These are phyloP conservation scores for Oncorhynchus kisutch DNA, from an alignment of 2,113 vertebrate genomes.

Conservation along the genomic window DNA sequence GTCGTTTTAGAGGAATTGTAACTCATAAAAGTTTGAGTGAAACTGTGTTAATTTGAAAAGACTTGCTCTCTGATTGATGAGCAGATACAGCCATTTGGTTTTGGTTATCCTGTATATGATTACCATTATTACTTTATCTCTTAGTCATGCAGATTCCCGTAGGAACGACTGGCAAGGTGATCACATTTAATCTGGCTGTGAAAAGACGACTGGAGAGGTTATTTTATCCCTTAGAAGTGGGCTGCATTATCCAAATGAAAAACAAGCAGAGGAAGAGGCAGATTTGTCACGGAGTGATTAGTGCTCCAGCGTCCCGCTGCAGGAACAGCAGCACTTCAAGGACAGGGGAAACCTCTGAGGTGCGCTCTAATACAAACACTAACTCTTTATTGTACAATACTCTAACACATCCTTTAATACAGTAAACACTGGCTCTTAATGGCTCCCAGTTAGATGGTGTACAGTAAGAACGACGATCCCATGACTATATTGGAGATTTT, in stretches of 20 bases:
- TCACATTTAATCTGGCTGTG: constrained; percentile 61
- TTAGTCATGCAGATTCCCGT: constrained; percentile 59
- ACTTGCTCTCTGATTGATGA: constrained; percentile 60
- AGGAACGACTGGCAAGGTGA: constrained; percentile 58
- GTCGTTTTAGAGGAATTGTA: too few species aligned
- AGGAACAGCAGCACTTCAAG: too few species aligned
- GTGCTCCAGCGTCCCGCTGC: constrained; percentile 17
- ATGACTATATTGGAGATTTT: too few species aligned
- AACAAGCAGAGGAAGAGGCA: constrained; percentile 59
- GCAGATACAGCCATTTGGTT: constrained; percentile 60
- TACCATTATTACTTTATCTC: constrained; percentile 60
- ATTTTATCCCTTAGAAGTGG: constrained; percentile 62
- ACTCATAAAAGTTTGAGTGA: background rate
- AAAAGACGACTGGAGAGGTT: constrained; percentile 59
- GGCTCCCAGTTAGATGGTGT: constrained; percentile 45
- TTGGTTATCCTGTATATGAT: constrained; percentile 57
- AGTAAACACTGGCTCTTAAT: too few species aligned
- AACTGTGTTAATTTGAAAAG: background rate
- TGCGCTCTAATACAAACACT: too few species aligned
- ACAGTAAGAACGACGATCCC: too few species aligned
- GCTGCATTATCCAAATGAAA: constrained; percentile 70
- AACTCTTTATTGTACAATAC: too few species aligned
- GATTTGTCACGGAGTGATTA: constrained; percentile 66
- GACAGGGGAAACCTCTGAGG: too few species aligned
- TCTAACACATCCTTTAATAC: too few species aligned